Percentiles rank a stretch among this genome's conserved stretches.
Conservation (phyloP, 2,797 vertebrate species). For the Molossus molossus region DNA sequence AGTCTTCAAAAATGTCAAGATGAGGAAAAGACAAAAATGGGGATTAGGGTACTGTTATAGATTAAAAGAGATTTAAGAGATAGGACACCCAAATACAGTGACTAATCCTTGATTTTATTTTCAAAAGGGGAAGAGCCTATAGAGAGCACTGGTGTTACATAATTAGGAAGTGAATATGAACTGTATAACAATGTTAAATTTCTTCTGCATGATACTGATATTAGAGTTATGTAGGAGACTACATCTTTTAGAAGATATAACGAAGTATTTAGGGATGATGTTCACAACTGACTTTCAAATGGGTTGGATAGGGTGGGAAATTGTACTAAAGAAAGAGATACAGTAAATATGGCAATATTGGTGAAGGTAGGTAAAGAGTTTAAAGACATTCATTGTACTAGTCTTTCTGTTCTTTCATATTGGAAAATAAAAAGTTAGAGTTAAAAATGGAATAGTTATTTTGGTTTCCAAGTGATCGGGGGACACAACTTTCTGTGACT, state of each 20-base stretch:
- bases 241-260: neutral
- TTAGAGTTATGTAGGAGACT: neutral
- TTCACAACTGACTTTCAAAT: conserved; percentile 28
- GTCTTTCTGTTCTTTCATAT: conserved; percentile 4
- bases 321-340: neutral
- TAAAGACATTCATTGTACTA: neutral
- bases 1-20: conserved; percentile 20
- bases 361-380: neutral
- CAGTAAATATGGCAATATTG: neutral
- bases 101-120: conserved; percentile 32
- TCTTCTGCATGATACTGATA: neutral
- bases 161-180: neutral
- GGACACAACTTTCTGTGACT: conserved; percentile 9
- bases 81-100: neutral
- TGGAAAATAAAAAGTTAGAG: conserved; percentile 39
- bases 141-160: neutral
- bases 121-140: neutral
- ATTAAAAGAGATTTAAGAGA: conserved; percentile 1
- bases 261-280: neutral
- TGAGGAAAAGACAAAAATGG: neutral
- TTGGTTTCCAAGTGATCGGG: neutral
- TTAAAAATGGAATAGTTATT: neutral
- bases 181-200: neutral
- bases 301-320: neutral
- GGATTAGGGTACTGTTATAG: neutral